Percentiles rank a stretch among this genome's conserved stretches.
These are phyloP conservation scores for rat (Rattus norvegicus) DNA, from an alignment of 2,113 vertebrate genomes.

Conservation along the genomic window GRCr8 NC_086039.1:36205501-36206000, in stretches of 20 bases:
- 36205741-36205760: neutral
- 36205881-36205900: constrained; percentile 31
- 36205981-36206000: neutral
- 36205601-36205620: constrained; percentile 44
- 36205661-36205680: constrained; percentile 45
- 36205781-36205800: constrained; percentile 11
- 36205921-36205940: neutral
- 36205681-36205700: neutral
- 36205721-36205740: constrained; percentile 1
- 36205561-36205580: constrained; percentile 6
- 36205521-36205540: neutral
- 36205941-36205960: neutral
- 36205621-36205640: neutral
- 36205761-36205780: constrained; percentile 25
- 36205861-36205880: neutral
- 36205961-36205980: neutral
- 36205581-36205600: constrained; percentile 55
- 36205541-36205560: constrained; percentile 26
- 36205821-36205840: constrained; percentile 52
- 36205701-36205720: neutral
- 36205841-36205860: constrained; percentile 19
- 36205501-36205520: neutral
- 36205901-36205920: constrained; percentile 5
- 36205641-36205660: neutral
- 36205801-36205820: neutral